A percentile compares a stretch with the other conserved stretches of the same genome.
These are phyloP conservation scores for Pachyramphus minor DNA, from an alignment of 2,113 vertebrate genomes.

Conservation along the genomic window DNA sequence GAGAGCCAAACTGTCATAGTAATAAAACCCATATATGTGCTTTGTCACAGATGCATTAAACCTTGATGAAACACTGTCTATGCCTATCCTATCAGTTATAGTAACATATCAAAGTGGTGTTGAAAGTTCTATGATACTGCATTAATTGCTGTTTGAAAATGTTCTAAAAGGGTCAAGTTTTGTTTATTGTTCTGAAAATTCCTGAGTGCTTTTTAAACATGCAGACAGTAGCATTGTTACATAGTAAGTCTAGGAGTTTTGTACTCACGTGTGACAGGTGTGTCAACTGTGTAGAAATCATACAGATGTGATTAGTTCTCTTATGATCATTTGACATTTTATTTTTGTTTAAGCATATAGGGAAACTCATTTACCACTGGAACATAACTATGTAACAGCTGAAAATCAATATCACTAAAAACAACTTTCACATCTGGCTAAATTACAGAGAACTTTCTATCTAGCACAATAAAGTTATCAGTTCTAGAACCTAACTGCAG, in stretches of 20 bases:
- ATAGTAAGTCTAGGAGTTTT: not conserved
- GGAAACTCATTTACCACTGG: not conserved
- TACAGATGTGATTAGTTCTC: not conserved
- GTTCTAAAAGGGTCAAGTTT: not conserved
- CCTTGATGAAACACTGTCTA: not conserved
- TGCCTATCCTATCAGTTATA: not conserved
- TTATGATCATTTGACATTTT: not conserved
- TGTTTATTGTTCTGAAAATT: not conserved
- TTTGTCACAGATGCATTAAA: not conserved
- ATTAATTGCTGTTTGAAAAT: not conserved
- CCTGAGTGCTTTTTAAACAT: not conserved
- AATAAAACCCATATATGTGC: fast-evolving
- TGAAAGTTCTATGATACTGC: not conserved
- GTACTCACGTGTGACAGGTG: not conserved
- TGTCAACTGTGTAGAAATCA: not conserved
- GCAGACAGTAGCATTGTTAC: not conserved
- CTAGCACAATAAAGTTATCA: not conserved
- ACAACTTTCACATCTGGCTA: not conserved
- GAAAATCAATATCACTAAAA: not conserved
- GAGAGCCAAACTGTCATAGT: not conserved
- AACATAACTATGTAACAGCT: not conserved
- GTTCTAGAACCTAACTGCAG: not conserved
- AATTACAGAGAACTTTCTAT: not conserved
- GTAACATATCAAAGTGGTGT: not conserved
- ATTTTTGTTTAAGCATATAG: not conserved